These are phyloP conservation scores for Dryocosmus kuriphilus DNA, from an alignment of 2,888 invertebrate genomes.

Conservation along the genomic window DNA sequence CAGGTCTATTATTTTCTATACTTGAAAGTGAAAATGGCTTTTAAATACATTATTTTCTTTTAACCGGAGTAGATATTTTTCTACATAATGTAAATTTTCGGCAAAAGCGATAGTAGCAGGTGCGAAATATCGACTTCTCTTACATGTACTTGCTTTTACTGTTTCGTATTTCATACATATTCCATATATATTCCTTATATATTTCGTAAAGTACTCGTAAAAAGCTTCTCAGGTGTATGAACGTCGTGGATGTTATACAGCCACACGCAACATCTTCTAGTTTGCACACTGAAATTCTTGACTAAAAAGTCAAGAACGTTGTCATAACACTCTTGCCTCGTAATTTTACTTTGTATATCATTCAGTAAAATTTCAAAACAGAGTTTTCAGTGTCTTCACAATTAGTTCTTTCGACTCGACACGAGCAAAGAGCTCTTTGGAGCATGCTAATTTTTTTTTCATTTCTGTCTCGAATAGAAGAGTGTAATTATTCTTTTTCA, in stretches of 20 bases:
- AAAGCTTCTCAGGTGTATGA: not conserved
- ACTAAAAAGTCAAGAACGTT: conserved; percentile 57
- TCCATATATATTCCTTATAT: too few species aligned
- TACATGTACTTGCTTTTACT: not conserved
- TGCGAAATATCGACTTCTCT: conserved; percentile 15
- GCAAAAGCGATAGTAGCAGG: not conserved
- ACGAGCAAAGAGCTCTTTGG: not conserved
- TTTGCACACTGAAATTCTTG: conserved; percentile 52
- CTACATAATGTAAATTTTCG: not conserved
- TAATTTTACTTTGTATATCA: not conserved
- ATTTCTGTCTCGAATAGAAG: conserved; percentile 5
- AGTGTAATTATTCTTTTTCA: not conserved
- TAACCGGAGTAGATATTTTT: not conserved
- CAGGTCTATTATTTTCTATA: not conserved
- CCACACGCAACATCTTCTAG: not conserved
- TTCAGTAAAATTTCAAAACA: conserved; percentile 10
- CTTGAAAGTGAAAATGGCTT: not conserved
- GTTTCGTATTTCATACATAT: not conserved
- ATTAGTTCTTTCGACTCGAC: conserved; percentile 27
- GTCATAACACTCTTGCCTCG: conserved; percentile 58
- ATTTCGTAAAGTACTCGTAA: too few species aligned
- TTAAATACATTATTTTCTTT: conserved; percentile 8
- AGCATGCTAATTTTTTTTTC: conserved; percentile 7
- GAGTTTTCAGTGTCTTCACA: conserved; percentile 1
- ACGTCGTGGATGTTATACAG: not conserved